These are phyloP conservation scores for Patiria pectinifera DNA, from an alignment of 53 echinoderm and acorn worm species.

Conservation along the genomic window DNA sequence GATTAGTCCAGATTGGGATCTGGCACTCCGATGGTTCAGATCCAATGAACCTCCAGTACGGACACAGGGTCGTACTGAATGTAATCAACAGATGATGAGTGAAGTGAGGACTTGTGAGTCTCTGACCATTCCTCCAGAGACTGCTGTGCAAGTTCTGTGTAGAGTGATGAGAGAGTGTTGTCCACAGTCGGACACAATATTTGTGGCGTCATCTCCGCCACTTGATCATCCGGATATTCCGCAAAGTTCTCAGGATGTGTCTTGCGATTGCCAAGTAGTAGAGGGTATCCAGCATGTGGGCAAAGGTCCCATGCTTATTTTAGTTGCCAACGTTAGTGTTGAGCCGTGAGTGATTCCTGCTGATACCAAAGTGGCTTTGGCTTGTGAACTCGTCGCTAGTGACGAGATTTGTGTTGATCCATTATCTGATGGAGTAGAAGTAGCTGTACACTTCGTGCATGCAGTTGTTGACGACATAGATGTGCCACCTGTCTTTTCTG, in stretches of 20 bases:
- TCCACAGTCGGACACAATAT: not conserved
- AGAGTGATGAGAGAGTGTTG: not conserved
- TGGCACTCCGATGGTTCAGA: not conserved
- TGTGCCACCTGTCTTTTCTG: not conserved
- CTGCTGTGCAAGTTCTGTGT: constrained; percentile 1
- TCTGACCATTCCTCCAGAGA: not conserved
- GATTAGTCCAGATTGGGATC: constrained; percentile 18
- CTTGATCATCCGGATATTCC: not conserved
- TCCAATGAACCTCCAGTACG: not conserved
- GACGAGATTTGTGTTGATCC: constrained; percentile 11
- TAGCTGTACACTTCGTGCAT: constrained; percentile 25
- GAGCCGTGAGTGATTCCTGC: constrained; percentile 2
- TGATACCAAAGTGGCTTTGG: constrained; percentile 8
- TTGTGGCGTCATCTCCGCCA: no score
- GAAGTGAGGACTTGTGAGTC: constrained; percentile 2
- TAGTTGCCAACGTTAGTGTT: constrained; percentile 16
- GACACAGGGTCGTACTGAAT: not conserved
- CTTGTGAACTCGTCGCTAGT: not conserved
- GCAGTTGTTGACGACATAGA: constrained; percentile 16
- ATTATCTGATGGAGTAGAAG: constrained; percentile 4
- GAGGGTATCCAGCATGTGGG: constrained; percentile 10
- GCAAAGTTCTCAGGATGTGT: not conserved
- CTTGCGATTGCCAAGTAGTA: not conserved
- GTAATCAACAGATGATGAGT: no score
- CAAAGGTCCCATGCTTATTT: not conserved